Conservation (phyloP, 2,888 invertebrate genomes). For the Callyntrura sp. region DNA sequence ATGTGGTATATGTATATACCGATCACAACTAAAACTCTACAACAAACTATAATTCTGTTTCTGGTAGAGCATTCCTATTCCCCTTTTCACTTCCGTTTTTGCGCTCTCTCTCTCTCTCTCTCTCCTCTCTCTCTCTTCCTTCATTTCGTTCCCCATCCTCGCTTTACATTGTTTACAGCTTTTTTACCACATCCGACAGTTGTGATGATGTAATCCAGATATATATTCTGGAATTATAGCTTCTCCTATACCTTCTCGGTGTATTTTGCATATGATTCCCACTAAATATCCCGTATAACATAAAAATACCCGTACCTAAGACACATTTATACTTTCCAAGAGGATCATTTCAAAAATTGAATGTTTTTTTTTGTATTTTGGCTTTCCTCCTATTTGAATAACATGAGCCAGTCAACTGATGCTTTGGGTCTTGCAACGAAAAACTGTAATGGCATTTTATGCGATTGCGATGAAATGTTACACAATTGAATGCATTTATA, state of each 20-base stretch:
- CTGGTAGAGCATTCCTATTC: conserved; percentile 34
- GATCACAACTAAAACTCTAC: neutral
- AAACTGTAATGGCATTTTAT: conserved; percentile 25
- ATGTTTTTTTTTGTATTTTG: conserved; percentile 31
- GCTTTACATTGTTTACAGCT: conserved; percentile 67
- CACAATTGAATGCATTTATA: conserved; percentile 41
- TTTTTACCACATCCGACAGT: conserved; percentile 72
- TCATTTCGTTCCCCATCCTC: conserved; percentile 53
- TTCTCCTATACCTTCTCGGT: neutral
- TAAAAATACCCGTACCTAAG: conserved; percentile 2
- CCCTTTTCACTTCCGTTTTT: conserved; percentile 63
- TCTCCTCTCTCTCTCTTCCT: conserved; percentile 28
- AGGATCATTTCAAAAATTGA: conserved; percentile 52
- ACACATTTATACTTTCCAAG: conserved; percentile 1
- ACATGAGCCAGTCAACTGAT: conserved; percentile 36
- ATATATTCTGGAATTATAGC: neutral
- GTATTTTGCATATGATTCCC: conserved; percentile 24
- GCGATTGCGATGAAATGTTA: conserved; percentile 17
- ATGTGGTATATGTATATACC: neutral
- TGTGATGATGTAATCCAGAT: conserved; percentile 66
- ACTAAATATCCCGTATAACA: neutral
- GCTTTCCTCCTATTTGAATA: conserved; percentile 47
- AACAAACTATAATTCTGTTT: conserved; percentile 17
- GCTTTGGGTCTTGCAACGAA: neutral
- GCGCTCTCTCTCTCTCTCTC: conserved; percentile 33